These are phyloP conservation scores for Pocillopora damicornis DNA, from an alignment of 64 coral and sea anemone genomes.

Conservation along the genomic window DNA sequence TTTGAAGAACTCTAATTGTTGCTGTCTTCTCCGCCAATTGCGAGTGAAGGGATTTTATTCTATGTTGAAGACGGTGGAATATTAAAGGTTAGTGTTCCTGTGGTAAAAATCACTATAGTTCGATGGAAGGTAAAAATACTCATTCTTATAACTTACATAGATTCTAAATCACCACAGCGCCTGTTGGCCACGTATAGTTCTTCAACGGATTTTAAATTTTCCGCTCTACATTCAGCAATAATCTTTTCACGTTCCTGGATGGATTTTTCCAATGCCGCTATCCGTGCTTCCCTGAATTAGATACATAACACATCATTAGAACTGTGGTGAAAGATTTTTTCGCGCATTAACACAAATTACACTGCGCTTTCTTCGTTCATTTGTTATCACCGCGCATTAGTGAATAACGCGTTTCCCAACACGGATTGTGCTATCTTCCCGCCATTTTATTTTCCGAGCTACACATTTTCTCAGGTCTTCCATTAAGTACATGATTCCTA, in stretches of 20 bases:
- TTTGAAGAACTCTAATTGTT: conserved; percentile 1
- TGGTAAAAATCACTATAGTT: not conserved
- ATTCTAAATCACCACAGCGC: conserved; percentile 54
- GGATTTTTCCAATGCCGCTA: conserved; percentile 56
- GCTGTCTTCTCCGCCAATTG: conserved; percentile 44
- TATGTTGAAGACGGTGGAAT: not conserved
- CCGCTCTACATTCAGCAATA: conserved; percentile 44
- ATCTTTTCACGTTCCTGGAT: conserved; percentile 62
- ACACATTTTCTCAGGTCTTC: not conserved
- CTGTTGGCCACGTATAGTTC: conserved; percentile 66
- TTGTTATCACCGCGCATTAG: no score
- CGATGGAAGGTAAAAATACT: not conserved
- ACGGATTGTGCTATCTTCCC: not conserved
- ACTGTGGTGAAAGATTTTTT: no score
- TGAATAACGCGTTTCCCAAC: no score
- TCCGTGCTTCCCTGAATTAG: conserved; percentile 55
- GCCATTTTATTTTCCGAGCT: not conserved
- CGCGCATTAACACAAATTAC: no score
- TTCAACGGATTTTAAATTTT: conserved; percentile 59
- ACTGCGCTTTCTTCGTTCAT: no score
- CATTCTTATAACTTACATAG: conserved; percentile 27
- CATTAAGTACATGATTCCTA: not conserved
- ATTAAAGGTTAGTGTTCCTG: not conserved
- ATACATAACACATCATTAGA: not conserved
- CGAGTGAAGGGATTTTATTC: conserved; percentile 52